A percentile compares a stretch with the other conserved stretches of the same genome.
Evolutionary conservation across 2,113 vertebrate genomes (phyloP).

Genomic region (Thunnus thynnus): DNA sequence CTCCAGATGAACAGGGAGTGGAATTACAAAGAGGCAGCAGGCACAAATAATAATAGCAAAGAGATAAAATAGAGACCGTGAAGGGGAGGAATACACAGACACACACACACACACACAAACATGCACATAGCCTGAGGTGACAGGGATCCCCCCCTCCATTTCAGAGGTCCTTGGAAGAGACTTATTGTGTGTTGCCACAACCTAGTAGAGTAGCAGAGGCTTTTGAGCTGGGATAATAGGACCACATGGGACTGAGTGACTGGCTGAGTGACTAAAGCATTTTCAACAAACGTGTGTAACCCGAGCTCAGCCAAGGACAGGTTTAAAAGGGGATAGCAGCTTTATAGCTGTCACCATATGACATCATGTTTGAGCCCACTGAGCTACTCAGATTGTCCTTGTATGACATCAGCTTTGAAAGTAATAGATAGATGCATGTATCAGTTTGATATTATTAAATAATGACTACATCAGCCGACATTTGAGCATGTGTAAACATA

Average conservation of each 20-base stretch:
- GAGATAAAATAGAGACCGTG: conserved; percentile 22
- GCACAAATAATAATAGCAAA: conserved; percentile 50
- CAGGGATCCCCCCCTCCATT: conserved; percentile 47
- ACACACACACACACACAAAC: conserved; percentile 35
- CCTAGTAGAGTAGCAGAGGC: conserved; percentile 42
- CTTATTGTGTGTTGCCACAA: conserved; percentile 65
- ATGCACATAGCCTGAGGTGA: conserved; percentile 65
- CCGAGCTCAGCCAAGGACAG: conserved; percentile 72
- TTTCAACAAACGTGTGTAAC: conserved; percentile 63
- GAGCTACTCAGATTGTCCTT: conserved; percentile 24
- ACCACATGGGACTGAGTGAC: conserved; percentile 73
- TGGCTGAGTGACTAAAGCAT: conserved; percentile 44
- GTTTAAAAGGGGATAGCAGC: conserved; percentile 38
- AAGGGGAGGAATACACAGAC: not conserved
- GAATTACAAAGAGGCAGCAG: conserved; percentile 42
- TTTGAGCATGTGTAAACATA: not conserved
- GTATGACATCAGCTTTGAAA: conserved; percentile 19
- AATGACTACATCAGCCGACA: not conserved
- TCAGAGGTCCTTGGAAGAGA: conserved; percentile 65
- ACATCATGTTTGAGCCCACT: not conserved
- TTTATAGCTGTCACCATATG: conserved; percentile 14
- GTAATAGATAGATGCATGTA: not conserved
- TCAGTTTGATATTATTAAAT: not conserved
- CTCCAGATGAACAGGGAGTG: conserved; percentile 48
- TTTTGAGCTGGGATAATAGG: conserved; percentile 74